Percentiles rank a stretch among this genome's conserved stretches.
Conservation (phyloP, 2,797 vertebrate genomes). For the Vespertilio murinus region DNA sequence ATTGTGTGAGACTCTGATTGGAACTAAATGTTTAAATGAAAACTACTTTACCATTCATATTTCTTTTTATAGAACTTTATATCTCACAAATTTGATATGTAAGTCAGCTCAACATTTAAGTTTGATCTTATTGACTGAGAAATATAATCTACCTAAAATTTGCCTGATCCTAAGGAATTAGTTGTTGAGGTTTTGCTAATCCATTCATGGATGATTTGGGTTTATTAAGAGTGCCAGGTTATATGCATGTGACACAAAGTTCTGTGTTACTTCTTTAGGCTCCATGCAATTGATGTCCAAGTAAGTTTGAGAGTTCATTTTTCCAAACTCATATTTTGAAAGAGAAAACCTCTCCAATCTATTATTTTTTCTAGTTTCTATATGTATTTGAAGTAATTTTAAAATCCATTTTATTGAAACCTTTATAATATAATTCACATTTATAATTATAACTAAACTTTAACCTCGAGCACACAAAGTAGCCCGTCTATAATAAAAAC, state of each 20-base stretch:
- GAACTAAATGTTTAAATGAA: background rate
- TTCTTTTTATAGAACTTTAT: background rate
- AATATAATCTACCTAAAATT: background rate
- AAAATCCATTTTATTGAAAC: slow-evolving; percentile 7
- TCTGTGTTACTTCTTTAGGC: background rate
- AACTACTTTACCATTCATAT: background rate
- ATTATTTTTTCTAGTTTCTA: background rate
- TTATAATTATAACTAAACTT: background rate
- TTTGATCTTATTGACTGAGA: background rate
- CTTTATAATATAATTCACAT: background rate
- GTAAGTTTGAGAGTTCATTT: background rate
- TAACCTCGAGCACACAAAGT: background rate
- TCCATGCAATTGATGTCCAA: background rate
- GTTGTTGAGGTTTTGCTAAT: background rate
- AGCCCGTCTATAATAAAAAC: background rate
- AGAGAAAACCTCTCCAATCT: background rate
- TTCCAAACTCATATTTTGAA: slow-evolving; percentile 19
- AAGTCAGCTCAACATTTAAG: background rate
- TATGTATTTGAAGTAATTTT: background rate
- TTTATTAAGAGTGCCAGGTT: background rate
- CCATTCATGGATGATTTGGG: background rate
- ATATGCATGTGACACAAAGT: background rate
- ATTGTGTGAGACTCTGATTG: background rate
- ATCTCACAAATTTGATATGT: background rate
- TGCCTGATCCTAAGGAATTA: background rate